Evolutionary conservation across 2,888 invertebrate species (phyloP).

Genomic region (Galeruca laticollis): DNA sequence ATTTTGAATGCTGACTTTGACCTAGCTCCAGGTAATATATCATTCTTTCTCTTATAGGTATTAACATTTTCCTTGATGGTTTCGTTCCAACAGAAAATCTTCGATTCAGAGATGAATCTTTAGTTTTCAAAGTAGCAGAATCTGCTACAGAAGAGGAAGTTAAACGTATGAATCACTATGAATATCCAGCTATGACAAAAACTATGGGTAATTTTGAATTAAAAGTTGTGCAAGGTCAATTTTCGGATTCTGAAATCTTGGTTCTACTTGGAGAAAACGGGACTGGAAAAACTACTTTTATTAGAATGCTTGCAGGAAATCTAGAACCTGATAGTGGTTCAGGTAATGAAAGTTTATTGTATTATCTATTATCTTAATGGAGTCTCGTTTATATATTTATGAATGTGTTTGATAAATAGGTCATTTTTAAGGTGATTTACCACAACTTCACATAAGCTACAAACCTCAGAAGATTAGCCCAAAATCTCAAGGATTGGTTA

Average conservation of each 20-base stretch:
- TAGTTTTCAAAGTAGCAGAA: conserved; percentile 98
- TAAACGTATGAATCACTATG: conserved; percentile 95
- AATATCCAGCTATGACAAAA: conserved; percentile 94
- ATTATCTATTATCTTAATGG: too few relatives aligned
- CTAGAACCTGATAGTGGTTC: conserved; percentile 88
- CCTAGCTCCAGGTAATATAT: too few relatives aligned
- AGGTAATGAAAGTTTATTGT: conserved; percentile 63
- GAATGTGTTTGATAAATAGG: not conserved
- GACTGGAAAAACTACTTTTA: conserved; percentile 99
- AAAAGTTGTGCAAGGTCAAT: conserved; percentile 88
- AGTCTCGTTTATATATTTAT: too few relatives aligned
- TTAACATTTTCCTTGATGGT: conserved; percentile 99
- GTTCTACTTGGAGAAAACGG: conserved; percentile 98
- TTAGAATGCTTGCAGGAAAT: conserved; percentile 97
- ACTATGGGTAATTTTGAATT: conserved; percentile 85
- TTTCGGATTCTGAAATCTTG: conserved; percentile 99
- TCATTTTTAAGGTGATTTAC: conserved; percentile 73
- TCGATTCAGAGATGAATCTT: conserved; percentile 95
- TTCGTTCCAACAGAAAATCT: conserved; percentile 99
- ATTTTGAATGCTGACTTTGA: too few relatives aligned
- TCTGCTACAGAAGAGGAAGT: conserved; percentile 98
- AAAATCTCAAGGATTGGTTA: conserved; percentile 93
- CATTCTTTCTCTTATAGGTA: conserved; percentile 70
- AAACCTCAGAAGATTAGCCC: conserved; percentile 99
- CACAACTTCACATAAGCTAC: conserved; percentile 96